Conservation (phyloP, 1,140 invertebrate genomes). For the Brachionus sp. region DNA sequence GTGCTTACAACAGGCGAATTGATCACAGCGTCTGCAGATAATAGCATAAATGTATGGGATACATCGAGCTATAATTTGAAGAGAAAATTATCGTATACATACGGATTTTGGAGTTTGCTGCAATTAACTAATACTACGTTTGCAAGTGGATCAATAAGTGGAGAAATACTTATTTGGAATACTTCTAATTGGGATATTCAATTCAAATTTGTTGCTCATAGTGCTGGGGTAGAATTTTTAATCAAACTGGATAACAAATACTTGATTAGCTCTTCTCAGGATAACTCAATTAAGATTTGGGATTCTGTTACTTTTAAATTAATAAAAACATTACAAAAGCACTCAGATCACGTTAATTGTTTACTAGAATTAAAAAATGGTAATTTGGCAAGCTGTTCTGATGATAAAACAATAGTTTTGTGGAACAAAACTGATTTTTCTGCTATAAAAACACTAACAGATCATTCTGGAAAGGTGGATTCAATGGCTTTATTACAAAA, state of each 20-base stretch:
- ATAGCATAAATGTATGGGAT: not conserved
- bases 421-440: not conserved
- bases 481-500: not conserved
- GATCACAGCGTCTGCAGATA: not conserved
- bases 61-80: not conserved
- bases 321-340: not conserved
- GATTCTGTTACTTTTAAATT: not conserved
- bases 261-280: not conserved
- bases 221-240: not conserved
- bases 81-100: not conserved
- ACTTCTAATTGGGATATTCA: not conserved
- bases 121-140: not conserved
- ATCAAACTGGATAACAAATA: not conserved
- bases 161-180: slow-evolving; percentile 1
- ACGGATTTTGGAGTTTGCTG: not conserved
- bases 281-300: not conserved
- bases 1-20: not conserved
- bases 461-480: not conserved
- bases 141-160: not conserved
- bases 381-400: not conserved
- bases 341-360: not conserved
- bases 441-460: not conserved
- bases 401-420: not conserved
- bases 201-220: not conserved
- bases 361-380: not conserved